Base-by-base conservation (phyloP, 2,888 invertebrate genomes). In the Ctenicera cuprea region DNA sequence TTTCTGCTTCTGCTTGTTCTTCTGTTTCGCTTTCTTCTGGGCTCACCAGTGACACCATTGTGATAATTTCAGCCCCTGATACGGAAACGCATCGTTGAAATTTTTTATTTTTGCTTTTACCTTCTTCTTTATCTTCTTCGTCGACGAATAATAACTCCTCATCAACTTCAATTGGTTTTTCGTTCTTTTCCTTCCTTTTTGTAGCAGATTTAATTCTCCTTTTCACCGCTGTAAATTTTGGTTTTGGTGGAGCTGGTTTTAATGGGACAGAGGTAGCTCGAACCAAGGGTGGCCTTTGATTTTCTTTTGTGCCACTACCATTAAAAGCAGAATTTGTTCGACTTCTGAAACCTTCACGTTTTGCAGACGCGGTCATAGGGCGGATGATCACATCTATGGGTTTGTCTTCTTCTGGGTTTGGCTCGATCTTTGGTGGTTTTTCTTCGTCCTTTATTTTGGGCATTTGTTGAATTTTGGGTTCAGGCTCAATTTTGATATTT, bases 11-110 rank as follows among this genome's bases (percentile, higher is more conserved):
- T 8, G 76, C 77, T 22, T 62, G 76, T 11, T 89, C 89, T 78
- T 92, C 92, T 18, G 88, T 89, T 70, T 92, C 92, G 81, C 92
- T 92, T 43, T 90, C 91, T 16, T 90, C 90, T 0, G 92, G 91
- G 81, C 92, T 92, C 3, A 92, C 87, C 52, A 93, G 84, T 0
- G 92, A 92, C 0, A 93, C 92, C 89, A 93, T 90, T 0, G 93
- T 93, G 0, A 92, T 89, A 38, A 93, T 87, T 48, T 89, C 89
- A 0, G 82, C 80, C 3, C 83, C 85, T 43, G 81, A 78, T 22
- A 81, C 79, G 3, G 82, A 80, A 3, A 83, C 82, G 48, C 83
- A 80, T 66, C 83, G 69, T 73, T 76, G 77, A 16, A 74, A 52
- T n/a, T 71, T 69, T 33, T 71, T 71, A 12, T 70, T 73, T 57